Conservation (phyloP, 2,888 invertebrate species). For the Epirrhoe tristata region DNA sequence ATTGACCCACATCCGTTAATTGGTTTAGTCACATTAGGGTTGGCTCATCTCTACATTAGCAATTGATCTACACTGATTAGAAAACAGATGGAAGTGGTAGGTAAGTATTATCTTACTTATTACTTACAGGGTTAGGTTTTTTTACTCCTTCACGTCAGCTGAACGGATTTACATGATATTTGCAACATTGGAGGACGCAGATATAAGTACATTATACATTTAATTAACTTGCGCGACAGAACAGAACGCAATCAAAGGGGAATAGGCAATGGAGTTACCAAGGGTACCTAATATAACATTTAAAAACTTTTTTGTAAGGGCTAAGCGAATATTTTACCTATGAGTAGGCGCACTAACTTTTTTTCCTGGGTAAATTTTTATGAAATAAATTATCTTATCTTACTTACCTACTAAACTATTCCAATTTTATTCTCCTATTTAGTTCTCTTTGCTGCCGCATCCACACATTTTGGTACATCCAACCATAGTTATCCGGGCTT, state of each 20-base stretch:
- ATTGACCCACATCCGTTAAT: slow-evolving; percentile 38
- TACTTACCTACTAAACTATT: background rate
- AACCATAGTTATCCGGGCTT: background rate
- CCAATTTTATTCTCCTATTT: background rate
- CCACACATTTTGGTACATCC: background rate
- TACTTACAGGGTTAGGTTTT: no score
- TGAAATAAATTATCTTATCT: no score
- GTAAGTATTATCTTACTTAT: background rate
- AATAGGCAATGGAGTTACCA: no score
- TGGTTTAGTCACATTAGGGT: slow-evolving; percentile 39
- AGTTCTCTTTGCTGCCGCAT: background rate
- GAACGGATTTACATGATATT: no score
- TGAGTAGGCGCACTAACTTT: no score
- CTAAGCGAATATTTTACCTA: no score
- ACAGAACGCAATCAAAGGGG: background rate
- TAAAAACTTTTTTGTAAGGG: no score
- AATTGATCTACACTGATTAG: background rate
- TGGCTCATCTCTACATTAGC: slow-evolving; percentile 18
- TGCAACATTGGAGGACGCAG: no score
- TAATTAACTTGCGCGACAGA: background rate
- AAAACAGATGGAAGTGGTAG: background rate
- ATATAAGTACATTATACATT: background rate
- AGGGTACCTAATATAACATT: no score
- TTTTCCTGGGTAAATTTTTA: no score
- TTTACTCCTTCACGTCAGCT: no score